Base-by-base conservation (phyloP, 2,888 invertebrate species). In the Epiperipatus broadwayi region DNA sequence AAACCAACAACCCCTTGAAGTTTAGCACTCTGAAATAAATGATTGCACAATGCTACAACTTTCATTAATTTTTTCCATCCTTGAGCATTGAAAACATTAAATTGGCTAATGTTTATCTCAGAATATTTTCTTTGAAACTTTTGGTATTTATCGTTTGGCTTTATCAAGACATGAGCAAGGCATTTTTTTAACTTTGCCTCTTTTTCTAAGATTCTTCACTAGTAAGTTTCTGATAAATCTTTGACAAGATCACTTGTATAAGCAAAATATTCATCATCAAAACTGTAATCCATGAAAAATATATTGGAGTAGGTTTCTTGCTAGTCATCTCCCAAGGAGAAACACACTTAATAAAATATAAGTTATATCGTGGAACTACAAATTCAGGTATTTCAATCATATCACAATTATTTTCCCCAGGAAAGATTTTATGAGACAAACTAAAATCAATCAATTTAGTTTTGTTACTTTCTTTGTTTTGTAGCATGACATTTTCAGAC, bases 271-370 rank as follows among this genome's bases (percentile, higher is more conserved):
- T 68, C 66, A 41, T 68, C 66, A 47, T 71, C 71, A 54, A 73
- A 71, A 47, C 65, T 61, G 52, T 68, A 73, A 49, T 66, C 65
- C 39, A 69, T 64, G 27, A 65, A 63, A 15, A 70, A 68, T 44
- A 73, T 70, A 51, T 72, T 72, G 42, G 67, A 64, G 51, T 69
- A 72, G 3, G 73, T 73, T 51, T 72, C 70, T 50, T 72, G 71
- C 43, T 71, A 68, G 41, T 65, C 64, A 43, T 71, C 69, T 10
- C 72, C 73, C 30, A 72, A 60, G n/a, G n/a, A n/a, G n/a, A n/a
- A n/a, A n/a, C n/a, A n/a, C 72, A 49, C 69, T 71, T 41, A 73
- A 51, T 46, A n/a, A n/a, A n/a, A n/a, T n/a, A n/a, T n/a, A n/a
- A n/a, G n/a, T n/a, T n/a, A n/a, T n/a, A n/a, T n/a, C n/a, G n/a